Conservation (phyloP, 2,888 invertebrate species). For the Antitype chi region DNA sequence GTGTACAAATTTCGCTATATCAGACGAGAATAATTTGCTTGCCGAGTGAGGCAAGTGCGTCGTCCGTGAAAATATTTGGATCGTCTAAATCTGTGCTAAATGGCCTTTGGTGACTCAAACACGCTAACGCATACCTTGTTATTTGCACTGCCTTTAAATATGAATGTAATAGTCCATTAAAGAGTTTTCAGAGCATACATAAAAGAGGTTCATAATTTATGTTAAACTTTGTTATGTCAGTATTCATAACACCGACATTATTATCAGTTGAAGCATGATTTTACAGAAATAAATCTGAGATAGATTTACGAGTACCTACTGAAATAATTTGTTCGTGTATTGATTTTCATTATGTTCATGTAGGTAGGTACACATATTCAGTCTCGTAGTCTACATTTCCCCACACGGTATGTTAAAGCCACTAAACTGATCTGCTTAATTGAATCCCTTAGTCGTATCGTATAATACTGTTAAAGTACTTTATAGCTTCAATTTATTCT, state of each 20-base stretch:
- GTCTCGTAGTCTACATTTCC: slow-evolving; percentile 8
- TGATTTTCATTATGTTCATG: slow-evolving; percentile 42
- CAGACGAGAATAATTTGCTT: slow-evolving; percentile 67
- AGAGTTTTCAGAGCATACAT: slow-evolving; percentile 36
- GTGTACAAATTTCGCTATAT: slow-evolving; percentile 49
- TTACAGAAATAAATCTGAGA: slow-evolving; percentile 35
- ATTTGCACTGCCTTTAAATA: slow-evolving; percentile 66
- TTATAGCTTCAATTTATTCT: slow-evolving; percentile 50
- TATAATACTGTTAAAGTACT: slow-evolving; percentile 47
- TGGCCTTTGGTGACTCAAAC: slow-evolving; percentile 86
- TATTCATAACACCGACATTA: slow-evolving; percentile 33
- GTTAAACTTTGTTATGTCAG: slow-evolving; percentile 47
- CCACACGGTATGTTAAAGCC: slow-evolving; percentile 15
- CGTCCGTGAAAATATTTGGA: slow-evolving; percentile 88
- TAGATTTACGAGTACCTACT: slow-evolving; percentile 33
- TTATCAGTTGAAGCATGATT: slow-evolving; percentile 45
- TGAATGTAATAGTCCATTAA: slow-evolving; percentile 55
- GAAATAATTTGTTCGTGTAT: slow-evolving; percentile 21
- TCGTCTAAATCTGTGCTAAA: slow-evolving; percentile 86
- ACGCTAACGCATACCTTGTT: slow-evolving; percentile 74
- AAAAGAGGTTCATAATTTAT: slow-evolving; percentile 46
- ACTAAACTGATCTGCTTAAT: slow-evolving; percentile 51
- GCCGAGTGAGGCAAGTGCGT: slow-evolving; percentile 79
- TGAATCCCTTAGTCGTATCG: slow-evolving; percentile 43
- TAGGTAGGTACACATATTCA: neutral